phyloP scores from a whole-genome alignment of 2,888 invertebrate genomes.

The Calliphora vomitoria region DNA sequence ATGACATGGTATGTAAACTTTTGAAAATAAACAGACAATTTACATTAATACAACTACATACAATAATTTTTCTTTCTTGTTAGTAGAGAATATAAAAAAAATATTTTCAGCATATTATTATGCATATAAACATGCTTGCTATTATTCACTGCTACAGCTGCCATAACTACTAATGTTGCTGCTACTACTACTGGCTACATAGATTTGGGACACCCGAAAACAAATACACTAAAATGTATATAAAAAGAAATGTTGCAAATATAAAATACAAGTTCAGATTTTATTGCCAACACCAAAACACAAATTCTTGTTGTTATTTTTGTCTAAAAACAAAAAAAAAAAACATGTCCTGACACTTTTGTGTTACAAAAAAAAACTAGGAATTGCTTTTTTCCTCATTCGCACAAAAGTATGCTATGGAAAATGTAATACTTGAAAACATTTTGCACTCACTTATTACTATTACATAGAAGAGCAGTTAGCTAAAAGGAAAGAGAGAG shows the following conservation, averaged over 20 bases:
- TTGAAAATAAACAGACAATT: constrained; percentile 65
- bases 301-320: constrained; percentile 45
- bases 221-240: constrained; percentile 22
- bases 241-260: constrained; percentile 38
- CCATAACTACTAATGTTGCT: background rate
- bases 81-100: background rate
- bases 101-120: constrained; percentile 26
- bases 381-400: constrained; percentile 15
- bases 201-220: constrained; percentile 40
- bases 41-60: constrained; percentile 52
- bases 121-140: constrained; percentile 5
- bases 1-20: constrained; percentile 45
- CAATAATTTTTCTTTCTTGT: background rate
- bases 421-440: constrained; percentile 46
- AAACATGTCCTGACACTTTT: constrained; percentile 52
- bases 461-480: background rate
- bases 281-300: constrained; percentile 65
- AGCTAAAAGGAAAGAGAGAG: background rate
- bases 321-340: constrained; percentile 31
- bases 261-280: constrained; percentile 67
- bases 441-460: constrained; percentile 65
- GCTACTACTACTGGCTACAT: background rate
- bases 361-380: background rate
- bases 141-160: background rate
- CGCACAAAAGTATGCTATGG: background rate